phyloP scores from a whole-genome alignment of 2,113 vertebrate species.

The Sinocyclocheilus rhinocerous region DNA sequence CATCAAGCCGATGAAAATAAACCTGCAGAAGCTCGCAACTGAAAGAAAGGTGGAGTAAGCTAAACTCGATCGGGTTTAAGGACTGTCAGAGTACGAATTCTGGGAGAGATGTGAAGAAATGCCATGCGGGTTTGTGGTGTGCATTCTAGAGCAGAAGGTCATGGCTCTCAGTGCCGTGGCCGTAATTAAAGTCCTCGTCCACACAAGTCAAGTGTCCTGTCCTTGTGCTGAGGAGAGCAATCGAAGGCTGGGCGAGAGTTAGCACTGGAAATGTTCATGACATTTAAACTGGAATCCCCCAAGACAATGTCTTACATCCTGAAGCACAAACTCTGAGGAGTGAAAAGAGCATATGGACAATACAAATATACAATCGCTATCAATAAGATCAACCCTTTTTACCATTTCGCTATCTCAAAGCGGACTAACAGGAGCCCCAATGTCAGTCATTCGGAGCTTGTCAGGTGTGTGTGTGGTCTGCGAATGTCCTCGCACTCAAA shows the following conservation, averaged over 20 bases:
- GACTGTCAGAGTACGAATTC: neutral
- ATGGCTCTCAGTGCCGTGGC: constrained; percentile 38
- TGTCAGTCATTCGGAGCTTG: constrained; percentile 32
- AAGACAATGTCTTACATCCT: constrained; percentile 59
- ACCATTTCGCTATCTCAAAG: neutral
- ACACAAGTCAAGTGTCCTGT: constrained; percentile 37
- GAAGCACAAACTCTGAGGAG: constrained; percentile 51
- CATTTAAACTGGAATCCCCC: constrained; percentile 64
- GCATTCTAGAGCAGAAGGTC: constrained; percentile 60
- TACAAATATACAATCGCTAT: constrained; percentile 36
- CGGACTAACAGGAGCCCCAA: neutral
- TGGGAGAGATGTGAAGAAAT: constrained; percentile 20
- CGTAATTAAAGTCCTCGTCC: constrained; percentile 37
- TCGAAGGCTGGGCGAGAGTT: neutral
- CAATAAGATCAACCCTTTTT: constrained; percentile 29
- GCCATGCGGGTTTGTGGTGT: neutral
- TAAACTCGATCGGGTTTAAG: neutral
- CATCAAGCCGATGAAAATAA: constrained; percentile 16
- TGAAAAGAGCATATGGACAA: constrained; percentile 35
- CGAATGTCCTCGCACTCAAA: neutral
- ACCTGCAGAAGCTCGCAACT: neutral
- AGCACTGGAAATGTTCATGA: constrained; percentile 30
- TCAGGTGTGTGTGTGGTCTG: constrained; percentile 26
- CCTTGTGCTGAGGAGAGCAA: constrained; percentile 25
- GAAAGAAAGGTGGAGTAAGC: constrained; percentile 10